Evolutionary conservation across 2,113 vertebrate genomes (phyloP).

Genomic region (Emberiza fucata): DNA sequence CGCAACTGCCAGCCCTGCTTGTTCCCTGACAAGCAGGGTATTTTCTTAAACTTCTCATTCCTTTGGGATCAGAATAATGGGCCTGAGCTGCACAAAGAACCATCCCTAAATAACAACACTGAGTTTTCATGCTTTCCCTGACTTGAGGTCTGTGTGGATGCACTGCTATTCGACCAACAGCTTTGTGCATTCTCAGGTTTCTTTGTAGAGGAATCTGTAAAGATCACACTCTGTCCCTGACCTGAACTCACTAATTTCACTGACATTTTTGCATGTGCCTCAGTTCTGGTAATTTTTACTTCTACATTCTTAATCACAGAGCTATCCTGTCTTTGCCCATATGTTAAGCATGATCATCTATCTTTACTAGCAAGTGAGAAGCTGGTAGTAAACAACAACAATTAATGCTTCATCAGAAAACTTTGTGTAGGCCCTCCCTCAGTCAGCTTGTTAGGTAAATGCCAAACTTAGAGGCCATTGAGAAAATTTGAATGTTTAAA

Average conservation of each 20-base stretch:
- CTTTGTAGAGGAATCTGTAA: background rate
- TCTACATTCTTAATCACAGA: background rate
- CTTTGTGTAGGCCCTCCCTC: background rate
- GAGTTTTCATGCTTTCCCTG: background rate
- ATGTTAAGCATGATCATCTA: background rate
- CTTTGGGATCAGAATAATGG: background rate
- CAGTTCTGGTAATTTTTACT: background rate
- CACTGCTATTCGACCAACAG: background rate
- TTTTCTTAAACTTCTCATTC: background rate
- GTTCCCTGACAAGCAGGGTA: background rate
- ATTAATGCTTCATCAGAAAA: slow-evolving; percentile 25
- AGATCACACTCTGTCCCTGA: background rate
- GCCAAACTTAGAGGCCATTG: background rate
- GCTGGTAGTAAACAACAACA: background rate
- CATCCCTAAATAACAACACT: background rate
- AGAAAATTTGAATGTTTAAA: background rate
- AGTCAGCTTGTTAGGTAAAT: background rate
- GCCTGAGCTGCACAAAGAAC: background rate
- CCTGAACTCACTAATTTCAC: background rate
- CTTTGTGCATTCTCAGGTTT: background rate
- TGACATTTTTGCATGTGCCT: background rate
- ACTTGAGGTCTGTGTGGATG: background rate
- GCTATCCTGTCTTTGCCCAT: background rate
- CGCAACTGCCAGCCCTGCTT: background rate
- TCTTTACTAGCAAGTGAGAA: background rate